Percentiles rank a stretch among this genome's conserved stretches.
Evolutionary conservation across 2,888 invertebrate species (phyloP).

Genomic region (Melinopterus prodromus): DNA sequence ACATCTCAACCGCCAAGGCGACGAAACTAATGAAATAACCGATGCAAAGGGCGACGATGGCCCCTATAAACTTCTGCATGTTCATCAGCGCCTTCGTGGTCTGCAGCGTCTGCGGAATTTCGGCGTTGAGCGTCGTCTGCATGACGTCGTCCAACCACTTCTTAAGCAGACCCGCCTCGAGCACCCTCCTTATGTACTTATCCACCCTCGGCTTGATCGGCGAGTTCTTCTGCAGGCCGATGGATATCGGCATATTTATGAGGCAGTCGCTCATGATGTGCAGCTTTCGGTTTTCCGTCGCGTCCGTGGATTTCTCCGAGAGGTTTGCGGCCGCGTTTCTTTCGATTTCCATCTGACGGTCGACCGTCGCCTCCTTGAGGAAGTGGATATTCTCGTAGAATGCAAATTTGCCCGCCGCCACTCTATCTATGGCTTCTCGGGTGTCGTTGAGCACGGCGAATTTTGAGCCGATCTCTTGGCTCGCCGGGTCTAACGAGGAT

Average conservation of each 20-base stretch:
- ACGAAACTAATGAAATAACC: constrained; percentile 72
- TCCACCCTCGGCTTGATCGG: constrained; percentile 77
- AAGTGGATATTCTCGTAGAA: constrained; percentile 83
- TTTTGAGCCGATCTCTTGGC: constrained; percentile 72
- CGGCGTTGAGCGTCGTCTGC: constrained; percentile 66
- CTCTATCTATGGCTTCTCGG: constrained; percentile 70
- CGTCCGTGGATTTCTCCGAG: background rate
- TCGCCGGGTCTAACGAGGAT: constrained; percentile 72
- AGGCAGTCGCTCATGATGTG: constrained; percentile 87
- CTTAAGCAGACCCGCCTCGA: constrained; percentile 78
- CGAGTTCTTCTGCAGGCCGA: constrained; percentile 84
- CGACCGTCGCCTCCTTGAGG: constrained; percentile 71
- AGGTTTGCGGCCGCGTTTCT: background rate
- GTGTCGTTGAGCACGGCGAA: constrained; percentile 72
- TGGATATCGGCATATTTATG: constrained; percentile 80
- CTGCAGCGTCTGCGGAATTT: constrained; percentile 58
- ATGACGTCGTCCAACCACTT: constrained; percentile 84
- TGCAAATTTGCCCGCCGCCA: constrained; percentile 76
- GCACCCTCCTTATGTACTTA: constrained; percentile 70
- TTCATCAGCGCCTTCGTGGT: constrained; percentile 79
- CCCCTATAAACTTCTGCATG: constrained; percentile 80
- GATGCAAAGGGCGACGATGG: constrained; percentile 73
- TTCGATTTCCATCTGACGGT: constrained; percentile 61
- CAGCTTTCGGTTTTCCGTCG: constrained; percentile 60
- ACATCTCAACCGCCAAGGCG: constrained; percentile 68